phyloP scores from a whole-genome alignment of 2,797 vertebrate genomes.

The Lemur catta region DNA sequence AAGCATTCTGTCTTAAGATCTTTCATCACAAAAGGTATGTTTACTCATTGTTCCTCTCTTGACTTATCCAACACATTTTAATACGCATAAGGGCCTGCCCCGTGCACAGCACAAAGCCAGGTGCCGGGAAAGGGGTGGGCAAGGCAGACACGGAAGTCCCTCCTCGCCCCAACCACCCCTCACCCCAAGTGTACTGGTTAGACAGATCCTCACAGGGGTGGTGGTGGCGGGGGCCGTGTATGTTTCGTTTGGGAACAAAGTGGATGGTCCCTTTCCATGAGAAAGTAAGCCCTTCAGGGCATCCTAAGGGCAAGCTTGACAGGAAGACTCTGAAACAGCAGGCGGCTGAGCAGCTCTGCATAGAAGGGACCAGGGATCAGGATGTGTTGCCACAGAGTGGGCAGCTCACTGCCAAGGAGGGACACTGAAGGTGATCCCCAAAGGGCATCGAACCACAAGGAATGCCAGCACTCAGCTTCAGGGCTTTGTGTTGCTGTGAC shows the following conservation, averaged over 20 bases:
- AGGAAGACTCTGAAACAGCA: neutral
- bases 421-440: neutral
- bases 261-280: neutral
- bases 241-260: neutral
- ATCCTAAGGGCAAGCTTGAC: neutral
- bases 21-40: neutral
- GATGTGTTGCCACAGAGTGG: neutral
- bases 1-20: neutral
- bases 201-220: neutral
- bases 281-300: neutral
- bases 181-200: neutral
- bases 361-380: neutral
- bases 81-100: too few species aligned
- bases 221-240: neutral
- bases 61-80: neutral
- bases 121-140: neutral
- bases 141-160: neutral
- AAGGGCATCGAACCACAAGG: neutral
- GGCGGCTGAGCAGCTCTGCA: neutral
- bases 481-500: neutral
- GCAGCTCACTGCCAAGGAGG: neutral
- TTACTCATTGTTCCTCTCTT: neutral
- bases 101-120: neutral
- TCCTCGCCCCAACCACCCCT: too few species aligned
- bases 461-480: neutral